These are phyloP conservation scores for Melanerpes aurifrons DNA, from an alignment of 2,113 vertebrate genomes.

Conservation along the genomic window DNA sequence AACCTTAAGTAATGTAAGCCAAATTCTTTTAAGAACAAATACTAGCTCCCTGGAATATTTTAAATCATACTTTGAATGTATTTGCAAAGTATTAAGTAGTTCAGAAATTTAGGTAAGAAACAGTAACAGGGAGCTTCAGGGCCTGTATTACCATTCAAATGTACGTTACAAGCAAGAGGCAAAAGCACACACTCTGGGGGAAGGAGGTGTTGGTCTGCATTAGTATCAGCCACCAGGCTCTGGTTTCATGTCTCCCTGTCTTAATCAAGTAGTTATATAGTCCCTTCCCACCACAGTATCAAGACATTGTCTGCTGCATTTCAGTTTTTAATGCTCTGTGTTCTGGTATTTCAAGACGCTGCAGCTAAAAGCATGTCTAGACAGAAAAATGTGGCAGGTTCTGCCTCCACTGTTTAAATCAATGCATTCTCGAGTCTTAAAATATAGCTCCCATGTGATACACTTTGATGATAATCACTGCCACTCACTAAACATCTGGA, in stretches of 20 bases:
- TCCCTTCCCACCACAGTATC: background rate
- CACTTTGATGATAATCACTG: constrained; percentile 22
- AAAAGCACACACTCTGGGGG: background rate
- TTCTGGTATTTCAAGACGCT: background rate
- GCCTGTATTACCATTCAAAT: background rate
- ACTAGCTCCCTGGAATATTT: background rate
- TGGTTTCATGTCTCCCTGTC: background rate
- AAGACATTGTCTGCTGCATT: background rate
- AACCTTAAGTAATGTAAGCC: background rate
- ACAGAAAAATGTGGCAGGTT: constrained; percentile 18
- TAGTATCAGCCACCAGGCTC: background rate
- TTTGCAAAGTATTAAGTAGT: background rate
- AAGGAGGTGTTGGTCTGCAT: background rate
- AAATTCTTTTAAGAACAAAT: background rate
- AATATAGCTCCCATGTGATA: background rate
- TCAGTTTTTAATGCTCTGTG: background rate
- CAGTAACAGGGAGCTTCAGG: background rate
- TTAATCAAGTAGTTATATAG: background rate
- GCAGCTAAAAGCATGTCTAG: constrained; percentile 36
- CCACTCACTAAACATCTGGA: constrained; percentile 19
- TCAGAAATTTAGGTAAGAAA: background rate
- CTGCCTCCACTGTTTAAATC: background rate
- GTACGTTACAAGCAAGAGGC: background rate
- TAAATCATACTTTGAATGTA: background rate
- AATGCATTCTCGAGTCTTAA: background rate